These are phyloP conservation scores for Melitaea athalia DNA, from an alignment of 2,888 invertebrate species.

Conservation along the genomic window DNA sequence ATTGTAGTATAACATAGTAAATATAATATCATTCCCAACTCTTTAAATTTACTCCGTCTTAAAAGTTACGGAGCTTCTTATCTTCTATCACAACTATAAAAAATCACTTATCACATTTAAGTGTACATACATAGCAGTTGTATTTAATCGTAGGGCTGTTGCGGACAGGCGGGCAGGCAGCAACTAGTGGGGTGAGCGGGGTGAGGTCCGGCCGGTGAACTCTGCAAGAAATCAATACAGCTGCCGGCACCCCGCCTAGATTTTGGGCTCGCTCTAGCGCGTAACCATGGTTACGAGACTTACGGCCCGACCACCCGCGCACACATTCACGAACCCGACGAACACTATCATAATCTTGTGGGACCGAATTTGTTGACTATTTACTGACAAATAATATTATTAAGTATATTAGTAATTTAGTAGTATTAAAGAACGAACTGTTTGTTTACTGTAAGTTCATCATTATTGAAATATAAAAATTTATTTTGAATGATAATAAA, in stretches of 20 bases:
- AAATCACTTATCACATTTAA: conserved; percentile 30
- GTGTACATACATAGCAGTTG: conserved; percentile 31
- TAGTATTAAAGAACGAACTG: no score
- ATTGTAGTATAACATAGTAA: neutral
- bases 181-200: conserved; percentile 46
- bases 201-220: conserved; percentile 74
- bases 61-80: conserved; percentile 14
- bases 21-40: neutral
- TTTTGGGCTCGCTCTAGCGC: conserved; percentile 53
- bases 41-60: conserved; percentile 10
- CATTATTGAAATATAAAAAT: neutral
- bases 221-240: conserved; percentile 82
- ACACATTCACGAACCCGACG: conserved; percentile 18
- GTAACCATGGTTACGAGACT: conserved; percentile 73
- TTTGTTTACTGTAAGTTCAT: neutral
- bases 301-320: conserved; percentile 52
- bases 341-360: conserved; percentile 14
- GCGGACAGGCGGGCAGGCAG: conserved; percentile 18
- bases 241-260: conserved; percentile 77
- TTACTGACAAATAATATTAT: conserved; percentile 5
- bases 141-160: conserved; percentile 25
- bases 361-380: conserved; percentile 18
- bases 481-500: neutral
- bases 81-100: conserved; percentile 17
- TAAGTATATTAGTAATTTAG: neutral